Conservation (phyloP, 2,888 invertebrate species). For the Drosophila leonis region DNA sequence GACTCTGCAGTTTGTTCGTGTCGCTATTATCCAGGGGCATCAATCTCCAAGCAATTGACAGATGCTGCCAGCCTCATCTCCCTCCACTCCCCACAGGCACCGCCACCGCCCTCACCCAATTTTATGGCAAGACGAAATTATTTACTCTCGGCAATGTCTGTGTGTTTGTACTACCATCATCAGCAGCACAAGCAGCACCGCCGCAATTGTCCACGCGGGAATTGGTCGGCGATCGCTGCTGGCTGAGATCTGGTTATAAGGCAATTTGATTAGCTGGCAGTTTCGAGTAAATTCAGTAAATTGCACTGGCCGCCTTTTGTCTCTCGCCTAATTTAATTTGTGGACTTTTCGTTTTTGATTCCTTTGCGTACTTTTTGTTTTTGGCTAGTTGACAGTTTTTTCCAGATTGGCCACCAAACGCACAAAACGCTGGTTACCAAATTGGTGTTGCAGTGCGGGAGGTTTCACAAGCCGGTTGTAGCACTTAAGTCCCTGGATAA, state of each 20-base stretch:
- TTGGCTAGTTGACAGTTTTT: slow-evolving; percentile 74
- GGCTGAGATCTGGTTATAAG: slow-evolving; percentile 58
- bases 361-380: slow-evolving; percentile 37
- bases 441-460: slow-evolving; percentile 49
- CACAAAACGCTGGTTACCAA: slow-evolving; percentile 21
- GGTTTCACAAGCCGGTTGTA: slow-evolving; percentile 15
- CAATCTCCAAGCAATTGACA: slow-evolving; percentile 77
- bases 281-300: slow-evolving; percentile 60
- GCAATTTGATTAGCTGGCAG: slow-evolving; percentile 75
- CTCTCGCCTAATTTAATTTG: slow-evolving; percentile 75
- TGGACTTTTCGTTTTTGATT: slow-evolving; percentile 46
- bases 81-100: slow-evolving; percentile 1
- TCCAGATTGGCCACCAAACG: slow-evolving; percentile 37
- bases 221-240: slow-evolving; percentile 64
- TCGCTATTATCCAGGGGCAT: slow-evolving; percentile 81
- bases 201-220: slow-evolving; percentile 76
- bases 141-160: slow-evolving; percentile 61
- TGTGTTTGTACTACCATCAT: slow-evolving; percentile 21
- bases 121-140: slow-evolving; percentile 79
- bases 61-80: slow-evolving; percentile 52
- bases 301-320: slow-evolving; percentile 68
- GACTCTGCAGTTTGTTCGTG: slow-evolving; percentile 80
- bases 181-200: slow-evolving; percentile 20
- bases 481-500: slow-evolving; percentile 10
- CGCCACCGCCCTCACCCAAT: slow-evolving; percentile 48